These are phyloP conservation scores for Drosophila nannoptera DNA, from an alignment of 1,140 invertebrate species.

Conservation along the genomic window DNA sequence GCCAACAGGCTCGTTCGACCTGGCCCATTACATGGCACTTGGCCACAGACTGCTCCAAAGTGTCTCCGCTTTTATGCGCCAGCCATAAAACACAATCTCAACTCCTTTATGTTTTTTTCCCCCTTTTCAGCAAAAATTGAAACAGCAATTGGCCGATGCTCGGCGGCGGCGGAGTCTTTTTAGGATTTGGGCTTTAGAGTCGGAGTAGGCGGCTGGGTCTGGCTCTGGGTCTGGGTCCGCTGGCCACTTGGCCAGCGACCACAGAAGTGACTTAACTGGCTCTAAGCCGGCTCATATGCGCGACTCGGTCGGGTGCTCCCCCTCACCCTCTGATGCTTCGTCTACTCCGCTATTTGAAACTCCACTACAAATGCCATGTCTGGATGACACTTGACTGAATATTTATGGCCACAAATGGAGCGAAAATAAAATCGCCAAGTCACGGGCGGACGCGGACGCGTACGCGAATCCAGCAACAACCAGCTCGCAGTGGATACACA, in stretches of 20 bases:
- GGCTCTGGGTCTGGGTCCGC: background rate
- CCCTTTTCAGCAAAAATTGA: conserved; percentile 27
- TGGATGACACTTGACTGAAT: conserved; percentile 75
- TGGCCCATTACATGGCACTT: conserved; percentile 51
- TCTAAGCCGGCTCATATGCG: conserved; percentile 65
- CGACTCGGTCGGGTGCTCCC: background rate
- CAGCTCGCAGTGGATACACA: conserved; percentile 55
- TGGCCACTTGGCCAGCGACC: conserved; percentile 70
- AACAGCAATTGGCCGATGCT: conserved; percentile 29
- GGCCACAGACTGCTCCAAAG: conserved; percentile 32
- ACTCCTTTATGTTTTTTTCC: conserved; percentile 23
- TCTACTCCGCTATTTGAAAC: conserved; percentile 77
- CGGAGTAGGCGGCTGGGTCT: conserved; percentile 13
- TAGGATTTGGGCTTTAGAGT: conserved; percentile 27
- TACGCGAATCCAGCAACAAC: conserved; percentile 3
- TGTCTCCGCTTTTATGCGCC: conserved; percentile 32
- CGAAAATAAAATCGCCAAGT: conserved; percentile 77
- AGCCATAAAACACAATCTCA: conserved; percentile 40
- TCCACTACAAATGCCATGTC: conserved; percentile 72
- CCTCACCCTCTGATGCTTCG: conserved; percentile 1
- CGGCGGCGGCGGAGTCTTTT: conserved; percentile 18
- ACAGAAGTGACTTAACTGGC: conserved; percentile 76
- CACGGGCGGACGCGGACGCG: conserved; percentile 51
- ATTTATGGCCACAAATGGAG: conserved; percentile 77
- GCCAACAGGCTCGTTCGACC: conserved; percentile 25